phyloP scores from a whole-genome alignment of 2,888 invertebrate genomes.

The Nezara viridula region DNA sequence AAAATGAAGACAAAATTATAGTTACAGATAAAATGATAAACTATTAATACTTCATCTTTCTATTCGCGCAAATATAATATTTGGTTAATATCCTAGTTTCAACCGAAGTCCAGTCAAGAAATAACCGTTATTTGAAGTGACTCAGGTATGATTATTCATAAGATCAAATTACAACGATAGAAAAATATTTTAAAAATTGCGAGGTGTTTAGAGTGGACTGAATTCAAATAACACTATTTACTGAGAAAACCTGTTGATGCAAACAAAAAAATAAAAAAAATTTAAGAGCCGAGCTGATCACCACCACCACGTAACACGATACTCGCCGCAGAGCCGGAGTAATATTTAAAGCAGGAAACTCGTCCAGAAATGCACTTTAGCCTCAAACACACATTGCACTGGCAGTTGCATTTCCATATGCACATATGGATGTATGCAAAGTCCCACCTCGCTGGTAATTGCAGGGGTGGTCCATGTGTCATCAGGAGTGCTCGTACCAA shows the following conservation, averaged over 20 bases:
- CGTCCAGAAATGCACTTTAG: slow-evolving; percentile 3
- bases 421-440: slow-evolving; percentile 48
- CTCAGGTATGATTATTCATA: too few relatives aligned
- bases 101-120: too few relatives aligned
- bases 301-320: neutral
- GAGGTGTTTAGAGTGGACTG: neutral
- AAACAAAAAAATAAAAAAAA: neutral
- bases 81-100: too few relatives aligned
- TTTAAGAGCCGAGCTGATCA: neutral
- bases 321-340: neutral
- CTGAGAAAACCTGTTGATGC: neutral
- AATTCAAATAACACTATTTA: neutral
- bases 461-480: neutral
- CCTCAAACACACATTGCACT: slow-evolving; percentile 26
- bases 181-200: too few relatives aligned
- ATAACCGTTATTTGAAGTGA: too few relatives aligned
- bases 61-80: too few relatives aligned
- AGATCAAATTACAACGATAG: too few relatives aligned
- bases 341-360: slow-evolving; percentile 38
- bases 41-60: too few relatives aligned
- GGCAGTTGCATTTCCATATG: slow-evolving; percentile 37
- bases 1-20: too few relatives aligned
- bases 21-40: too few relatives aligned
- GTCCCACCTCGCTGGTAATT: neutral
- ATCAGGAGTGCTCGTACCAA: neutral